Conservation (phyloP, 1,140 invertebrate species). For the Bombus terrestris region DNA sequence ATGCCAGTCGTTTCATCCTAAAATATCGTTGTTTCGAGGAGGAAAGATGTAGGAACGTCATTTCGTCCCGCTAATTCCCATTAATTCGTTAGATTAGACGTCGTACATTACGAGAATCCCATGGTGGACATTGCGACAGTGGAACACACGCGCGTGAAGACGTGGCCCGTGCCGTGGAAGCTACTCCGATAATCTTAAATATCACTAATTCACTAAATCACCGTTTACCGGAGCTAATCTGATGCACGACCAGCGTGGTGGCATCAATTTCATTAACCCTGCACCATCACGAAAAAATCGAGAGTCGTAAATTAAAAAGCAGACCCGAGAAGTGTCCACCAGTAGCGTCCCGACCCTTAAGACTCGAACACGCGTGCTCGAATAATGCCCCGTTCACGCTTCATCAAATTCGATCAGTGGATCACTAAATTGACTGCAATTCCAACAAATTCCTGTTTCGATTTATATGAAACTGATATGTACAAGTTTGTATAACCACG, state of each 20-base stretch:
- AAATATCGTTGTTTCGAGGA: background rate
- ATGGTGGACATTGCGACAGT: background rate
- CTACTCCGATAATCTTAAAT: slow-evolving; percentile 43
- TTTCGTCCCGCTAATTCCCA: slow-evolving; percentile 2
- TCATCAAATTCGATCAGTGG: background rate
- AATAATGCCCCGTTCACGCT: background rate
- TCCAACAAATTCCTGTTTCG: background rate
- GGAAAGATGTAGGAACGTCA: background rate
- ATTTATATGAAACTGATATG: no score
- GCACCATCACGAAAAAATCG: slow-evolving; percentile 32
- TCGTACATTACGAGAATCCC: slow-evolving; percentile 1
- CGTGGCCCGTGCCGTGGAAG: slow-evolving; percentile 19
- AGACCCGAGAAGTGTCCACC: slow-evolving; percentile 34
- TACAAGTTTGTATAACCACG: no score
- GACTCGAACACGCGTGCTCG: background rate
- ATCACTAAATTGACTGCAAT: background rate
- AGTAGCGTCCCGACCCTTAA: slow-evolving; percentile 32
- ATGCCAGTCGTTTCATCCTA: background rate
- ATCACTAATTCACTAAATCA: slow-evolving; percentile 47
- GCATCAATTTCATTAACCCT: slow-evolving; percentile 55
- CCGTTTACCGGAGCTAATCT: slow-evolving; percentile 46
- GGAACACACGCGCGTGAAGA: background rate
- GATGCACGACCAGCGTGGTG: slow-evolving; percentile 20
- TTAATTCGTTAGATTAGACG: slow-evolving; percentile 22
- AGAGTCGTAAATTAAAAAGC: slow-evolving; percentile 55